Evolutionary conservation across 2,113 vertebrate species (phyloP).

Genomic region (Garra rufa): DNA sequence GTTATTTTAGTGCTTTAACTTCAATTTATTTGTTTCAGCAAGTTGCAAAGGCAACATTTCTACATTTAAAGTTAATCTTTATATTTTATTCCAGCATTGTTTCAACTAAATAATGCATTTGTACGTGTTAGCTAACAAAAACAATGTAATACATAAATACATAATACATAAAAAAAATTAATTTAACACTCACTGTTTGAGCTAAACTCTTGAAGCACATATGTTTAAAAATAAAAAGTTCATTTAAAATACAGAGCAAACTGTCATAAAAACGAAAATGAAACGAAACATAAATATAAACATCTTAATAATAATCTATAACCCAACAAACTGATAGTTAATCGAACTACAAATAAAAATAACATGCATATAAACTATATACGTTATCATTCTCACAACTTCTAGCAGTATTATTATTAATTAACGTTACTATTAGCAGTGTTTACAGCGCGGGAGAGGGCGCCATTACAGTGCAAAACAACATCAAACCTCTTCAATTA

Average conservation of each 20-base stretch:
- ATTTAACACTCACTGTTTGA: not conserved
- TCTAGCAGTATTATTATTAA: not conserved
- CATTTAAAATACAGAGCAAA: not conserved
- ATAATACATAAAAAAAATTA: not conserved
- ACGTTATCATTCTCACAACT: not conserved
- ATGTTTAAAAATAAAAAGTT: not conserved
- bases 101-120: not conserved
- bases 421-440: not conserved
- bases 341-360: not conserved
- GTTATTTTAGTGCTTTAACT: not conserved
- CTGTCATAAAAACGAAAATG: not conserved
- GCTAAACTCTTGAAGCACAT: not conserved
- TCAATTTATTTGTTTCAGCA: not conserved
- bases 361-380: not conserved
- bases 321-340: not conserved
- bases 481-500: not conserved
- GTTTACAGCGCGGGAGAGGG: not conserved
- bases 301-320: not conserved
- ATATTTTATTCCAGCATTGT: not conserved
- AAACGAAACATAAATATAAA: not conserved
- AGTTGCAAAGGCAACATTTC: too few relatives aligned
- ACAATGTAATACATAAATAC: not conserved
- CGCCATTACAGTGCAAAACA: slow-evolving; percentile 49
- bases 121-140: not conserved
- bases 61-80: not conserved